Evolutionary conservation across 2,797 vertebrate species (phyloP).

Genomic region (Valencia hispanica): DNA sequence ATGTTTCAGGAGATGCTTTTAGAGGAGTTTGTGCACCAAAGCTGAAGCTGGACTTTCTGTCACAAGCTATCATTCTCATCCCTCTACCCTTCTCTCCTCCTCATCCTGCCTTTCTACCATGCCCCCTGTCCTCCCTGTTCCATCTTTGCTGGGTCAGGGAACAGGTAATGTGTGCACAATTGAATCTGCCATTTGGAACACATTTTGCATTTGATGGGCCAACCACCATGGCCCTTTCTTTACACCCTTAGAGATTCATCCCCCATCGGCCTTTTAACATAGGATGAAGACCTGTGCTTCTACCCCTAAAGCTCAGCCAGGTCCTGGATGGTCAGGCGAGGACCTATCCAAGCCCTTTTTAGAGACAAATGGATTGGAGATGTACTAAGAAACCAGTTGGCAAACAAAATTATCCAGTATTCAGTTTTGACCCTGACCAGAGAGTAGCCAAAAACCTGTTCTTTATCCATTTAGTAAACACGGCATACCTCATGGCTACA

Average conservation of each 20-base stretch:
- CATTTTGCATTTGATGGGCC: not conserved
- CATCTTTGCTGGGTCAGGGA: constrained; percentile 36
- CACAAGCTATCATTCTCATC: constrained; percentile 32
- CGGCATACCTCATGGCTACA: too few species aligned
- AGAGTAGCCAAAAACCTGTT: not conserved
- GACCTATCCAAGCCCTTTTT: not conserved
- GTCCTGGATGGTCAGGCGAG: not conserved
- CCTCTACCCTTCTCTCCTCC: not conserved
- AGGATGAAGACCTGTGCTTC: not conserved
- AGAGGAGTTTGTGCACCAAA: constrained; percentile 23
- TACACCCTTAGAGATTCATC: constrained; percentile 2
- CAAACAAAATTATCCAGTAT: not conserved
- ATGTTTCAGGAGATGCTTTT: constrained; percentile 14
- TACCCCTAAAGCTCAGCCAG: not conserved
- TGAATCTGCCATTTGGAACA: constrained; percentile 1
- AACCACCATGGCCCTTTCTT: constrained; percentile 5
- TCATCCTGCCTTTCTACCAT: not conserved
- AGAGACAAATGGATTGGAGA: not conserved
- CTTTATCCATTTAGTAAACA: not conserved
- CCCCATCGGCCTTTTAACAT: not conserved
- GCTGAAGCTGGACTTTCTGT: constrained; percentile 40
- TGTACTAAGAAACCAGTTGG: not conserved
- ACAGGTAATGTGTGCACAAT: constrained; percentile 25
- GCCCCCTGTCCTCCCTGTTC: not conserved
- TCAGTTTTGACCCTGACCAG: not conserved